Percentiles rank a stretch among this genome's conserved stretches.
phyloP scores from a whole-genome alignment of 2,888 invertebrate genomes.

The Polietes domitor region DNA sequence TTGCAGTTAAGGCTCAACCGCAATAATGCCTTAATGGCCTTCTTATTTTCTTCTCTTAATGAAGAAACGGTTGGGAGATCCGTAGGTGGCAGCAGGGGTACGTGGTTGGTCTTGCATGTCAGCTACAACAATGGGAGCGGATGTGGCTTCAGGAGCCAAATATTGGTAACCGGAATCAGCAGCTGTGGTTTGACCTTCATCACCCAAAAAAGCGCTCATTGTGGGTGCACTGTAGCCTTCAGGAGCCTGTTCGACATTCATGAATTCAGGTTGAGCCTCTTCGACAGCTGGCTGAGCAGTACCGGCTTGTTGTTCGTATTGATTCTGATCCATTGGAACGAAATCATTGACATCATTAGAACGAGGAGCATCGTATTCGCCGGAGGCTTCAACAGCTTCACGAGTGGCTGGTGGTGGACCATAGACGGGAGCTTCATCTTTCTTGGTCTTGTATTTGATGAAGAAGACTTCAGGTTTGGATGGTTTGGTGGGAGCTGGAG shows the following conservation, averaged over 20 bases:
- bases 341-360: slow-evolving; percentile 63
- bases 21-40: no score
- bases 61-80: slow-evolving; percentile 84
- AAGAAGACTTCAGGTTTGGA: slow-evolving; percentile 95
- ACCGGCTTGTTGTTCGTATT: slow-evolving; percentile 71
- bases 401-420: slow-evolving; percentile 75
- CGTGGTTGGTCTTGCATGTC: slow-evolving; percentile 69
- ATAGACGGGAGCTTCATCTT: slow-evolving; percentile 76
- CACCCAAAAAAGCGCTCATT: slow-evolving; percentile 69
- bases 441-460: slow-evolving; percentile 82
- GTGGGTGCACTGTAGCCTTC: slow-evolving; percentile 72
- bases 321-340: slow-evolving; percentile 62
- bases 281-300: slow-evolving; percentile 69
- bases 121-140: slow-evolving; percentile 73
- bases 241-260: slow-evolving; percentile 64
- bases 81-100: slow-evolving; percentile 82
- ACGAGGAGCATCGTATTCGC: slow-evolving; percentile 33
- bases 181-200: slow-evolving; percentile 71
- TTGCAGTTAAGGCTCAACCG: background rate
- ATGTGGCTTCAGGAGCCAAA: slow-evolving; percentile 72
- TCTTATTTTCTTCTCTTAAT: slow-evolving; percentile 72
- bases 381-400: slow-evolving; percentile 38
- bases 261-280: slow-evolving; percentile 67
- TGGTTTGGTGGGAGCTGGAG: slow-evolving; percentile 89
- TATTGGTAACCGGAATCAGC: slow-evolving; percentile 73